Evolutionary conservation across 2,888 invertebrate species (phyloP), one percentile per base, ranked within the genome.

Genomic region (Chloroclysta siterata): DNA sequence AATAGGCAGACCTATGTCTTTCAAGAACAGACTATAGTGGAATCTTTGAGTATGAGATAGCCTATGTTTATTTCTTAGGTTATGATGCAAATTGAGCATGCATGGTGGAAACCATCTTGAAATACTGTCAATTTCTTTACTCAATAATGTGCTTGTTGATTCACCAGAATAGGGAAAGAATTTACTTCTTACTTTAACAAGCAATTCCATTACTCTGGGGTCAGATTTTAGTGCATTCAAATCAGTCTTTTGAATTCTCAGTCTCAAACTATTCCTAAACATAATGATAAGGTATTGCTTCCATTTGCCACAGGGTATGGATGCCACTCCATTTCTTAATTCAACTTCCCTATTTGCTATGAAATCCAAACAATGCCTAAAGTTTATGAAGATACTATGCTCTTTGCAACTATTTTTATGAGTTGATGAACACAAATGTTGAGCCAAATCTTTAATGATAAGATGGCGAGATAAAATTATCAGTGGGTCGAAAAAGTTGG

Each of bases 1-100:
- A 29, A 96, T 76, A 3, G 95, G 92, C 91, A 96, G 93, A 0
- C 96, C 96, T 74, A 95, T 94, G 72, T 95, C 95, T 89, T 96
- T 96, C 54, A 96, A 84, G 83, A 95, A 96, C 28, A 96, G 85
- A 64, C 95, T 95, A 71, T 95, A 95, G 72, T 94, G 93, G 73
- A 96, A 95, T 73, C 94, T 85, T 53, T 94, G 94, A 67, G 94
- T 88, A 76, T 96, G 96, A 17, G 94, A 92, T n/a, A 96, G 84
- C 71, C 96, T 93, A 76, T 96, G 96, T 54, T 88, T 93, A 11
- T 77, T 82, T 42, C 93, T 79, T 44, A 96, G 80, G 55, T 85
- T 83, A 60, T 78, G 76, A 74, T 95, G 94, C 52, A 96, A 86
- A 73, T 94, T 94, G 52, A 89, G 80, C 96, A 96, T 96, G 69